phyloP scores from a whole-genome alignment of 1,140 invertebrate genomes.

The Bombus superbus region DNA sequence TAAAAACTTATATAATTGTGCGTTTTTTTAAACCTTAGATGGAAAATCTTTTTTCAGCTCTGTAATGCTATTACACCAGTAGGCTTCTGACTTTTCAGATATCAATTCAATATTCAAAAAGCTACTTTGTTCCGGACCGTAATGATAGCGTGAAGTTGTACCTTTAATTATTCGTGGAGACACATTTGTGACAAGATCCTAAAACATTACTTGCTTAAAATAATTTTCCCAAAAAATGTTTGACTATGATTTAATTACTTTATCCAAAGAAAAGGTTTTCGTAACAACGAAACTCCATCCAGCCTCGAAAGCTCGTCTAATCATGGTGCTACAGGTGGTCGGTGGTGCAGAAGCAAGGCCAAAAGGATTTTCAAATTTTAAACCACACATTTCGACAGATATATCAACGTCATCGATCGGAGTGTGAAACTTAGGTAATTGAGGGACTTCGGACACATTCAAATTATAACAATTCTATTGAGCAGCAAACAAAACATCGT shows the following conservation, averaged over 20 bases:
- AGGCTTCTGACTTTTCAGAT: conserved; percentile 96
- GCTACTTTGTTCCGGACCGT: conserved; percentile 96
- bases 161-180: conserved; percentile 98
- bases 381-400: conserved; percentile 94
- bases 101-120: conserved; percentile 99
- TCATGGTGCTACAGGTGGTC: conserved; percentile 97
- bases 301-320: conserved; percentile 95
- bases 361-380: conserved; percentile 98
- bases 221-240: neutral
- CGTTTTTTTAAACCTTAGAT: conserved; percentile 84
- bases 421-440: conserved; percentile 95
- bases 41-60: conserved; percentile 98
- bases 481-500: neutral
- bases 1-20: neutral
- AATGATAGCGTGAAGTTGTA: conserved; percentile 94
- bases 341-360: conserved; percentile 98
- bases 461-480: conserved; percentile 84
- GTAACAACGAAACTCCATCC: conserved; percentile 99
- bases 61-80: conserved; percentile 95
- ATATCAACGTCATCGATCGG: conserved; percentile 97
- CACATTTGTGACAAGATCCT: conserved; percentile 98
- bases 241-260: conserved; percentile 84
- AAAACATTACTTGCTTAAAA: conserved; percentile 42
- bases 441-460: conserved; percentile 85
- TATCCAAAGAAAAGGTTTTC: conserved; percentile 97